These are phyloP conservation scores for Sarcophilus harrisii DNA, from an alignment of 2,797 vertebrate species.

Conservation along the genomic window DNA sequence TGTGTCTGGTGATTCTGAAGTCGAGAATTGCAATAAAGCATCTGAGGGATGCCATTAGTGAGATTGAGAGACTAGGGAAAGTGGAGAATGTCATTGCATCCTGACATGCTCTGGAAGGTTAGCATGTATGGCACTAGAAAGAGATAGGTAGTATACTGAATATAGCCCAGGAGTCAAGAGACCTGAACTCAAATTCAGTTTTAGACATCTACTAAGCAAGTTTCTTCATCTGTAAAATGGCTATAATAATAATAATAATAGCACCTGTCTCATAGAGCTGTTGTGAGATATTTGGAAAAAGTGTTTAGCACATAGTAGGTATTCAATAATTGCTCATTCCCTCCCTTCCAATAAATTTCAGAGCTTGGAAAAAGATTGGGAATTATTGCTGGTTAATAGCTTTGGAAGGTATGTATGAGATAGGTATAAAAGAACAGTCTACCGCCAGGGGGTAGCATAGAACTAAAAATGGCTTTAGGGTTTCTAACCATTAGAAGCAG, in stretches of 20 bases:
- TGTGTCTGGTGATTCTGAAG: not conserved
- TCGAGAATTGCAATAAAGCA: not conserved
- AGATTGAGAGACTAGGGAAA: not conserved
- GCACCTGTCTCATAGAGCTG: not conserved
- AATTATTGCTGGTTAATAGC: not conserved
- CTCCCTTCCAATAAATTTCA: not conserved
- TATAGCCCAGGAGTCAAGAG: not conserved
- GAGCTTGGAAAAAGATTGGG: not conserved
- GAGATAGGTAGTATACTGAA: not conserved
- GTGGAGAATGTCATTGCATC: not conserved
- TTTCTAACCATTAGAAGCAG: not conserved
- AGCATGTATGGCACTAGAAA: not conserved
- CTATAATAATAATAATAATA: too few species aligned
- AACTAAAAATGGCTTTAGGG: not conserved
- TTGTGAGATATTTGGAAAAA: not conserved
- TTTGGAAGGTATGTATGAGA: not conserved
- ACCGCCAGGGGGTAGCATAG: not conserved
- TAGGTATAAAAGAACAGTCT: not conserved
- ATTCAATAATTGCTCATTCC: not conserved
- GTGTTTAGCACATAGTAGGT: not conserved
- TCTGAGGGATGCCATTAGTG: not conserved
- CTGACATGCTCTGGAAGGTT: not conserved
- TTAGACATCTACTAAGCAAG: not conserved
- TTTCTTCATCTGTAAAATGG: not conserved
- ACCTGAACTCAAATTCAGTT: not conserved